Evolutionary conservation across 2,888 invertebrate species (phyloP), one percentile per base, ranked within the genome.

Genomic region (Phymatocera aterrima): DNA sequence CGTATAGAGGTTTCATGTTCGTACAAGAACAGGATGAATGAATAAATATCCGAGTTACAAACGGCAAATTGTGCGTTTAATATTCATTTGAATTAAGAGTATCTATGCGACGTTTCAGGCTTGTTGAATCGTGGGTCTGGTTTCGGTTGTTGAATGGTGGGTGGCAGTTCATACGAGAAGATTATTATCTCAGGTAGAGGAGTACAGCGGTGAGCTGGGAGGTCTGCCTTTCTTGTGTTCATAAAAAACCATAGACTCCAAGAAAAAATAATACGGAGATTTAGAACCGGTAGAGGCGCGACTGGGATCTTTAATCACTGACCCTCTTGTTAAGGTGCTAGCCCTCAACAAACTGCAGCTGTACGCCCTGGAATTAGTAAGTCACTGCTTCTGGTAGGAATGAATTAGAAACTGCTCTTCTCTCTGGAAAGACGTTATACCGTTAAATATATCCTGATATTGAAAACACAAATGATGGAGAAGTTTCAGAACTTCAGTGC

Each of bases 291-390:
- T 21, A 68, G 68, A 68, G 68, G 68, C 68, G 68, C 68, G 68
- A 68, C 68, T 46, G 28, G 28, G 68, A 68, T 68, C 68, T 40
- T 68, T 68, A 68, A 68, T 68, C 68, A 68, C 28, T 40, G 24
- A 68, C 24, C 24, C 68, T n/a, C 46, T 68, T 46, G 68, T 68
- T 68, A 68, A 68, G 68, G 68, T 68, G 68, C 43, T 43, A 68
- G 46, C 43, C 40, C 28, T 43, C 24, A 68, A 68, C 43, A 24
- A 68, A 68, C 68, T 46, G 68, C 68, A 46, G 68, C 65, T 65
- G 28, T 40, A 3, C 24, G 34, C 18, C 64, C 37, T 28, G 28
- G 15, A 28, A 57, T 28, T 12, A 57, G 28, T n/a, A n/a, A n/a
- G n/a, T n/a, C n/a, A 57, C 57, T 10, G 10, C 40, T 40, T 8